Evolutionary conservation across 2,888 invertebrate genomes (phyloP), one percentile per base, ranked within the genome.

Genomic region (Nemoura dubitans): DNA sequence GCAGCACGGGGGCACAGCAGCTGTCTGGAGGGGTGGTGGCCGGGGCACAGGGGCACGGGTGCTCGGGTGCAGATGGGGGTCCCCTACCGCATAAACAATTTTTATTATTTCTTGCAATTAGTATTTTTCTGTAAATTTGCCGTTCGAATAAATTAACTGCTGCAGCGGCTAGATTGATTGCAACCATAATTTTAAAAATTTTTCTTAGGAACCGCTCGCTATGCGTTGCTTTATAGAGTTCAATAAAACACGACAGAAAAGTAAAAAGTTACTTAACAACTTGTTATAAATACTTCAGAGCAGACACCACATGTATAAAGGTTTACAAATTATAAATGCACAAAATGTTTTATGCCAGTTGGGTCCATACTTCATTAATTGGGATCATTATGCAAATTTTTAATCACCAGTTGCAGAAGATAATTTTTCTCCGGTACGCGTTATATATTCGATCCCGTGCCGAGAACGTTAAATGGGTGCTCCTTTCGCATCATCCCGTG

Each of bases 11-110:
- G 10, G 26, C 28, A 10, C 28, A 7, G 30, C 81, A 81, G 81
- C 81, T 81, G 81, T 81, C 81, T 78, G 78, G 78, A 78, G 78
- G 26, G 27, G 26, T 78, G 26, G 78, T 78, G 78, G 78, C 5
- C n/a, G 27, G 81, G 81, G 81, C 26, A 30, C 29, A 30, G 10
- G 81, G 81, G 81, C 5, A 30, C 81, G 29, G 81, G 29, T 81
- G 81, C n/a, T n/a, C 6, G 81, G 81, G 81, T 27, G 81, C 81
- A 81, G 81, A 81, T 81, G 81, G 7, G 29, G 30, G 78, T 78
- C 28, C 59, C 59, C 59, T 59, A 59, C 16, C 14, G 59, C 59
- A n/a, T 21, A 59, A 59, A 59, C 59, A 59, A 10, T 59, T 59
- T 21, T 59, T 59, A 59, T 21, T 59, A 59, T 21, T 59, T 59